phyloP scores from a whole-genome alignment of 2,113 vertebrate genomes.

The Gila orcuttii region DNA sequence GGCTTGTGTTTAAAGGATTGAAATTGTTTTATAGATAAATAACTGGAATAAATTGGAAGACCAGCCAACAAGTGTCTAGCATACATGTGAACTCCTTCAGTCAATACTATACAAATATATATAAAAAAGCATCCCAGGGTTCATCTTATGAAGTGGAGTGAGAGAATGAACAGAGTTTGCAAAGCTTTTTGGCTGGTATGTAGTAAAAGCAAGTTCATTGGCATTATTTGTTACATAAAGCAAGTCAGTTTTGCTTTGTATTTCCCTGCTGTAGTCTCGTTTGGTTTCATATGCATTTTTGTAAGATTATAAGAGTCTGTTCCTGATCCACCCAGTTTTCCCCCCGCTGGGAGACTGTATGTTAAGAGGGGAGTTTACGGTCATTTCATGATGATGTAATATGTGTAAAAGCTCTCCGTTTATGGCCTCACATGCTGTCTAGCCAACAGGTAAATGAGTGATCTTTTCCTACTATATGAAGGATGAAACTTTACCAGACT shows the following conservation, averaged over 20 bases:
- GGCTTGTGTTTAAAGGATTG: neutral
- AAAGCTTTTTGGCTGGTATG: neutral
- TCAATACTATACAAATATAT: neutral
- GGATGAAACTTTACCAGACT: neutral
- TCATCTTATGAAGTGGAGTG: neutral
- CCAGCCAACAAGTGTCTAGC: neutral
- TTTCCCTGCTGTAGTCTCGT: neutral
- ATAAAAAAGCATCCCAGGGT: too few relatives aligned
- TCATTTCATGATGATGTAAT: neutral
- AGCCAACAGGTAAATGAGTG: neutral
- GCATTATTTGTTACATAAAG: neutral
- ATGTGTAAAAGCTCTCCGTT: neutral
- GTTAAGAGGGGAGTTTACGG: neutral
- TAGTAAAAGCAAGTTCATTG: neutral
- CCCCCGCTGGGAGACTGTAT: neutral
- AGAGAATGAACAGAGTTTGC: neutral
- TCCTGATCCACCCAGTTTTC: neutral
- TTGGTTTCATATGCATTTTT: neutral
- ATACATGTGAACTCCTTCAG: neutral
- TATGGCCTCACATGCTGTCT: constrained; percentile 2
- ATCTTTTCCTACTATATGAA: neutral
- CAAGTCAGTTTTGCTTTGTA: neutral
- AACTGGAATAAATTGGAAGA: neutral
- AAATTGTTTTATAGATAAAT: neutral
- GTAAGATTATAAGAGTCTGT: neutral